Evolutionary conservation across 2,888 invertebrate species (phyloP), one percentile per base, ranked within the genome.

Genomic region (Uropetala carovei): DNA sequence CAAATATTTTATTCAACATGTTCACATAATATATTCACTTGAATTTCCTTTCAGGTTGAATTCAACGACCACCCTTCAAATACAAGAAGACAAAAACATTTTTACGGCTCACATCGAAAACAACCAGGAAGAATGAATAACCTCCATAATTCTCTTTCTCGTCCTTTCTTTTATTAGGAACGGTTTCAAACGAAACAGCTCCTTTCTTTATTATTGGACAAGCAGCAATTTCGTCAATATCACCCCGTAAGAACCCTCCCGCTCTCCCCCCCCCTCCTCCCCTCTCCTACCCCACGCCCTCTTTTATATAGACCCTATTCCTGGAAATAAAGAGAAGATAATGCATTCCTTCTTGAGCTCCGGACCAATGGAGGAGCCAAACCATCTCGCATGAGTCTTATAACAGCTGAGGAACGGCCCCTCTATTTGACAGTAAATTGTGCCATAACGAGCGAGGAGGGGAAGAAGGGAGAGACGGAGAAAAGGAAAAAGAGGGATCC

Each of bases 351-450:
- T 75, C 75, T 13, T 10, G 27, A 75, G 75, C 22, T 11, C n/a
- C 68, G 68, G n/a, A 68, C 43, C 43, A n/a, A 7, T 18, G 11
- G 68, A 22, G 68, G 68, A 68, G 68, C 68, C 68, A 30, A 30
- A 83, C 18, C 18, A 43, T 27, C 16, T 16, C n/a, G 18, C 22
- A 57, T 22, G n/a, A 58, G 57, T 59, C 86, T 86, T 60, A 60
- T 60, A 86, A 60, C 86, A 30, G 30, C 60, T 86, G 86, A 86
- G 60, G 59, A 86, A 60, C 59, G 86, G 59, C 30, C 59, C 60
- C 86, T 59, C 60, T 22, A 60, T 86, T 85, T 86, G 86, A 86
- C 86, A 86, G 86, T 86, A 86, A 86, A 86, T 86, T 86, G 86
- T 86, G 59, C 86, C 16, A 86, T 86, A 86, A 86, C 30, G 86